phyloP scores from a whole-genome alignment of 2,888 invertebrate species.

The Norana najaformis region DNA sequence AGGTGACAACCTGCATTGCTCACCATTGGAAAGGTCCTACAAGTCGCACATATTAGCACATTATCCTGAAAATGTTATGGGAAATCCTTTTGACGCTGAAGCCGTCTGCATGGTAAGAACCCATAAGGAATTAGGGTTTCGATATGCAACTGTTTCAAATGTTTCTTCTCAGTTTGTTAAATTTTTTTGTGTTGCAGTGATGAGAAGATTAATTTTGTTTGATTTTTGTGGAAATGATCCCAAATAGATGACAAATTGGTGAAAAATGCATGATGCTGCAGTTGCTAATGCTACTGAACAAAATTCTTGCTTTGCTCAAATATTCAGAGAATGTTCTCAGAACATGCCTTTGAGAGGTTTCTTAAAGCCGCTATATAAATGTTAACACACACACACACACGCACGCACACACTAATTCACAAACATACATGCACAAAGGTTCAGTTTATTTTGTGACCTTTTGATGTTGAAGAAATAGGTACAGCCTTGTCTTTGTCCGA shows the following conservation, averaged over 20 bases:
- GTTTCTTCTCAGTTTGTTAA: background rate
- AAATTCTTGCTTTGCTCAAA: background rate
- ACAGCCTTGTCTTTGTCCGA: background rate
- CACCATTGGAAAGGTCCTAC: conserved; percentile 90
- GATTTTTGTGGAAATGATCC: background rate
- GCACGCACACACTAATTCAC: too few species aligned
- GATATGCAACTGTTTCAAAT: background rate
- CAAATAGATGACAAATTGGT: background rate
- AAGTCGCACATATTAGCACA: conserved; percentile 90
- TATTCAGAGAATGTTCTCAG: background rate
- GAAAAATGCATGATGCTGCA: background rate
- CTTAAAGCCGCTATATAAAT: background rate
- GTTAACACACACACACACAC: background rate
- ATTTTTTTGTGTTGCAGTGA: background rate
- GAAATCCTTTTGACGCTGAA: conserved; percentile 84
- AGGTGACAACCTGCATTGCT: conserved; percentile 67
- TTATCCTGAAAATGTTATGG: conserved; percentile 86
- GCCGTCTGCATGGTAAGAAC: conserved; percentile 89
- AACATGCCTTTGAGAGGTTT: background rate
- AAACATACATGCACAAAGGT: background rate
- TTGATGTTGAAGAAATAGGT: background rate
- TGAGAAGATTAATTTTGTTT: background rate
- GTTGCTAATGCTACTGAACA: background rate
- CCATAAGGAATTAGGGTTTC: background rate
- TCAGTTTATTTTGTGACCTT: background rate